Evolutionary conservation across 2,113 vertebrate species (phyloP).

Genomic region (Vulpes vulpes): DNA sequence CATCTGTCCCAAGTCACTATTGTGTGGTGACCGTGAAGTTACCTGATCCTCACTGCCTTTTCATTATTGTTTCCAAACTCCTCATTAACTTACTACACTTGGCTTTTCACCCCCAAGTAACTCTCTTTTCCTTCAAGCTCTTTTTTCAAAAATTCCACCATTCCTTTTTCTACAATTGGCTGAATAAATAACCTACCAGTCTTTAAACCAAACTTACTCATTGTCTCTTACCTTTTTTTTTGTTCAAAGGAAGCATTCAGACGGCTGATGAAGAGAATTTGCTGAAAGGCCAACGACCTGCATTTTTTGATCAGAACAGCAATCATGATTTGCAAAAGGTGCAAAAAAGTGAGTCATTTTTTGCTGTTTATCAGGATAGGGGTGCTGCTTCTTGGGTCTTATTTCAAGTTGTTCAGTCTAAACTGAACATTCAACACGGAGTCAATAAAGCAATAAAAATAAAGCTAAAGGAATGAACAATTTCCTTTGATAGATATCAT

Average conservation of each 20-base stretch:
- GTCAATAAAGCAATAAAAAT: slow-evolving; percentile 50
- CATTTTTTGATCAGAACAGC: slow-evolving; percentile 1
- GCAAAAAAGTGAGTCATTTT: not conserved
- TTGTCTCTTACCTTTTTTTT: not conserved
- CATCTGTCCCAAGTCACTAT: not conserved
- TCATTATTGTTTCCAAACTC: not conserved
- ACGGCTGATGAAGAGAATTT: slow-evolving; percentile 54
- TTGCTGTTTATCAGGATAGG: not conserved
- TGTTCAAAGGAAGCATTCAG: not conserved
- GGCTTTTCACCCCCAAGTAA: not conserved
- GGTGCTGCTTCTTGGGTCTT: not conserved
- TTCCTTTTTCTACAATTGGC: slow-evolving; percentile 1
- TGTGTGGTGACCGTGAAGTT: not conserved
- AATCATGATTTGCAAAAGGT: slow-evolving; percentile 71
- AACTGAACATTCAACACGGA: not conserved
- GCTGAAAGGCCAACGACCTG: slow-evolving; percentile 58
- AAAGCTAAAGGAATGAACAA: slow-evolving; percentile 48
- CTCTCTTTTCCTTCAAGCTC: not conserved
- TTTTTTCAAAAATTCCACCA: not conserved
- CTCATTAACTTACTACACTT: not conserved
- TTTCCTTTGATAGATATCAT: slow-evolving; percentile 30
- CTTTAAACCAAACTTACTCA: slow-evolving; percentile 13
- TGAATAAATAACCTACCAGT: slow-evolving; percentile 58
- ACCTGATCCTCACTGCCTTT: not conserved
- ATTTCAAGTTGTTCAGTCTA: not conserved